Evolutionary conservation across 2,888 invertebrate genomes (phyloP), one percentile per base, ranked within the genome.

Genomic region (Drosophila rellima): DNA sequence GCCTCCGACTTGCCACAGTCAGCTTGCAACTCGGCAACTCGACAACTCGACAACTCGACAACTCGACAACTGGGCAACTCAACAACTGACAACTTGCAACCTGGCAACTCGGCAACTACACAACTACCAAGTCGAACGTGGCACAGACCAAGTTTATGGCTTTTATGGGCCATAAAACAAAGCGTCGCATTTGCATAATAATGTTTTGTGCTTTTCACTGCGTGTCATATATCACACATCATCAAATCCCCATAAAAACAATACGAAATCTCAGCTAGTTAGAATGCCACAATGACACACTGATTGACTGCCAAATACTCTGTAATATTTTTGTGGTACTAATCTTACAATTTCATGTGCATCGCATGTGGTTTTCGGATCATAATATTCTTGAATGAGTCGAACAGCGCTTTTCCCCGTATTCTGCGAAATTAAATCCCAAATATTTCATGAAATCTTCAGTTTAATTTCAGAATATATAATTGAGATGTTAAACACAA

Each of bases 181-280:
- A 75, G 72, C 76, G 65, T 70, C 72, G 57, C 71, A 74, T 70
- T 70, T 69, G 50, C 74, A 80, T 82, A 80, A 84, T 68, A 40
- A 52, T 70, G 48, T 68, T 59, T 54, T 60, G 39, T 57, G 47
- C 26, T 55, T 71, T 70, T 78, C 63, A 78, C 72, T 79, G 86
- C 81, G 77, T 83, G 74, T 81, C 81, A 86, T 80, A 83, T 83
- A 77, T 83, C 79, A 79, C 82, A 86, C 82, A 81, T 83, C 84
- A 86, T 86, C 74, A 86, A 86, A 74, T 70, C 26, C 55, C 60
- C 81, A 74, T 86, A 74, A 74, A 80, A 78, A 52, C 55, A 37
- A 52, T 45, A 48, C 51, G 5, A 35, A 35, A 10, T 33, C 18
- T n/a, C 17, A 8, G 1, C 13, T n/a, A 18, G 18, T 13, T 31